These are phyloP conservation scores for Caenorhabditis sp. DNA, from an alignment of 2,888 invertebrate genomes.

Conservation along the genomic window DNA sequence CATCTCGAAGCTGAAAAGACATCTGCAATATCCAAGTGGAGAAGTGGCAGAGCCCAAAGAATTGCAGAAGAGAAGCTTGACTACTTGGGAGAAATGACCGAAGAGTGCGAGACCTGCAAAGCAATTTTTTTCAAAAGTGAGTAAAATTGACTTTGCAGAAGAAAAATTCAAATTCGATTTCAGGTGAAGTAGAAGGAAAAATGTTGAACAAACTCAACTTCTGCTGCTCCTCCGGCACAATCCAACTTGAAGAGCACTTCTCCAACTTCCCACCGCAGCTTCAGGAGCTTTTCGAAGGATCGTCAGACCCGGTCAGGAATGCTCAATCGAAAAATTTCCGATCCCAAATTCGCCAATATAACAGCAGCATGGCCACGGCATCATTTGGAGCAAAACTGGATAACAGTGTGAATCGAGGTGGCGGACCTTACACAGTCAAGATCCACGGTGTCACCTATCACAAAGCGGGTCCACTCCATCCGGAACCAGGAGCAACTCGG, in stretches of 20 bases:
- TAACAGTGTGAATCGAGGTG: slow-evolving; percentile 22
- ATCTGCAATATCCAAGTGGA: no score
- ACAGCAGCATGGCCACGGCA: slow-evolving; percentile 54
- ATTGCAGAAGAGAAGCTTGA: neutral
- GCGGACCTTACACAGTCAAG: slow-evolving; percentile 57
- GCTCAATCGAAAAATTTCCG: slow-evolving; percentile 13
- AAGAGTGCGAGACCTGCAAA: neutral
- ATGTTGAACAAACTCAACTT: slow-evolving; percentile 1
- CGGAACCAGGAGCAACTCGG: neutral
- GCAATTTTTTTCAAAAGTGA: neutral
- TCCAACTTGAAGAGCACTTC: slow-evolving; percentile 3
- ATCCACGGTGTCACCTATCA: slow-evolving; percentile 61
- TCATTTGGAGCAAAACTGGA: slow-evolving; percentile 56
- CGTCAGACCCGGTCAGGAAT: neutral
- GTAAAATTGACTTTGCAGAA: neutral
- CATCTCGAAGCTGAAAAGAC: no score
- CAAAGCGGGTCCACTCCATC: slow-evolving; percentile 32
- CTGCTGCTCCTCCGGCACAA: slow-evolving; percentile 12
- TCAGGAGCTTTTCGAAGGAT: slow-evolving; percentile 6
- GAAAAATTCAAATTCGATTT: no score
- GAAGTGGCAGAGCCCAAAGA: neutral
- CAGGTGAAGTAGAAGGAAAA: neutral
- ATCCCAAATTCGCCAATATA: slow-evolving; percentile 43
- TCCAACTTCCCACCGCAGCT: neutral
- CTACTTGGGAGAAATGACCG: neutral